Evolutionary conservation across 1,140 invertebrate species (phyloP).

Genomic region (Colletes latitarsis): DNA sequence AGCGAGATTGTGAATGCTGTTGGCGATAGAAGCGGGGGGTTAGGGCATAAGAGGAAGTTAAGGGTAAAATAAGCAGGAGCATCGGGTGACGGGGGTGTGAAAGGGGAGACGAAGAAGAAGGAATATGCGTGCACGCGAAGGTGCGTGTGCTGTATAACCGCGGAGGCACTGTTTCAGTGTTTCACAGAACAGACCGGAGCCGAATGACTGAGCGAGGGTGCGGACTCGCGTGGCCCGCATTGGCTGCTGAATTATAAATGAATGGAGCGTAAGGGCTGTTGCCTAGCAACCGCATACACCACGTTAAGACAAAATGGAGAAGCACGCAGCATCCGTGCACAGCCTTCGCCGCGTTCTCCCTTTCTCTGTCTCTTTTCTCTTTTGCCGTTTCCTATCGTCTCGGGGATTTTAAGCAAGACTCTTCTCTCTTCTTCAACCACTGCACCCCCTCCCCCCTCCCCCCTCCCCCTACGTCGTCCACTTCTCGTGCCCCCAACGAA

Average conservation of each 20-base stretch:
- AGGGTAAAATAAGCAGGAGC: conserved; percentile 34
- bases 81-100: not conserved
- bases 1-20: conserved; percentile 40
- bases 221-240: conserved; percentile 80
- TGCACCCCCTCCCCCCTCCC: no score
- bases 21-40: conserved; percentile 16
- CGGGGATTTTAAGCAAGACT: conserved; percentile 34
- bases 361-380: conserved; percentile 35
- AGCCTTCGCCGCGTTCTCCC: conserved; percentile 31
- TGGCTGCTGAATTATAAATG: conserved; percentile 82
- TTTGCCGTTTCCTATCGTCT: conserved; percentile 7
- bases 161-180: conserved; percentile 69
- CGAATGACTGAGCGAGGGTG: conserved; percentile 72
- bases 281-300: conserved; percentile 80
- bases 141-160: conserved; percentile 58
- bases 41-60: conserved; percentile 7
- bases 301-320: conserved; percentile 82
- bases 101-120: conserved; percentile 44
- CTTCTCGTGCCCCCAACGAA: conserved; percentile 11
- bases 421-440: conserved; percentile 1
- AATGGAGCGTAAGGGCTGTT: conserved; percentile 82
- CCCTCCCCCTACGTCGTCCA: not conserved
- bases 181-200: conserved; percentile 69
- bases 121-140: conserved; percentile 60
- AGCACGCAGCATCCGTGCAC: conserved; percentile 70